A percentile compares a stretch with the other conserved stretches of the same genome.
Evolutionary conservation across 2,888 invertebrate species (phyloP).

Genomic region (Pterostichus madidus): DNA sequence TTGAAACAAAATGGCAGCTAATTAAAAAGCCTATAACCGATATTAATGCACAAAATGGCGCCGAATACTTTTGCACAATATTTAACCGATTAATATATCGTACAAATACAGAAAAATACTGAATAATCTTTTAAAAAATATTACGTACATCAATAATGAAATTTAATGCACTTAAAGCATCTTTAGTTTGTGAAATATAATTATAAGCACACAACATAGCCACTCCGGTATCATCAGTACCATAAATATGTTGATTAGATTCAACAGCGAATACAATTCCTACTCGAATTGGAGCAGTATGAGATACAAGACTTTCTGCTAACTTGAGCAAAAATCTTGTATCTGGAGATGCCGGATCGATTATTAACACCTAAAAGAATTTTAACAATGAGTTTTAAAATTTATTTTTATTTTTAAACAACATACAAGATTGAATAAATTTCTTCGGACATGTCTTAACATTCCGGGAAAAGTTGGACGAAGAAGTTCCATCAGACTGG

Average conservation of each 20-base stretch:
- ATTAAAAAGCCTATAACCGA: no score
- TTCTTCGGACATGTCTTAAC: conserved; percentile 92
- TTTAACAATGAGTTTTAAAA: conserved; percentile 59
- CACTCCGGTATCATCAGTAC: conserved; percentile 86
- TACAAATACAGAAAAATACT: background rate
- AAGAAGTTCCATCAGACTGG: conserved; percentile 92
- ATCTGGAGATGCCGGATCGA: conserved; percentile 88
- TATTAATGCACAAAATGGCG: background rate
- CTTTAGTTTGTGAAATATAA: conserved; percentile 89
- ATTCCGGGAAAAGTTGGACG: conserved; percentile 99
- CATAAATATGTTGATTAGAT: conserved; percentile 79
- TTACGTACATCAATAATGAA: conserved; percentile 89
- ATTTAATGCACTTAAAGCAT: conserved; percentile 87
- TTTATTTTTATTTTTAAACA: conserved; percentile 7
- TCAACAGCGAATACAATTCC: conserved; percentile 90
- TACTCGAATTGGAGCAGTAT: conserved; percentile 93
- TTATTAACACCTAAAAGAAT: conserved; percentile 85
- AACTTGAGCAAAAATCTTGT: conserved; percentile 89
- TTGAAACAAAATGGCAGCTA: background rate
- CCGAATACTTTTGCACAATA: background rate
- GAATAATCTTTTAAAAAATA: background rate
- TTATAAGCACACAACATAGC: conserved; percentile 94
- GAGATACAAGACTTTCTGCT: conserved; percentile 93
- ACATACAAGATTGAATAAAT: conserved; percentile 89
- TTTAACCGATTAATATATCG: background rate